Evolutionary conservation across 2,113 vertebrate species (phyloP), one percentile per base, ranked within the genome.

Genomic region (Hemicordylus capensis): DNA sequence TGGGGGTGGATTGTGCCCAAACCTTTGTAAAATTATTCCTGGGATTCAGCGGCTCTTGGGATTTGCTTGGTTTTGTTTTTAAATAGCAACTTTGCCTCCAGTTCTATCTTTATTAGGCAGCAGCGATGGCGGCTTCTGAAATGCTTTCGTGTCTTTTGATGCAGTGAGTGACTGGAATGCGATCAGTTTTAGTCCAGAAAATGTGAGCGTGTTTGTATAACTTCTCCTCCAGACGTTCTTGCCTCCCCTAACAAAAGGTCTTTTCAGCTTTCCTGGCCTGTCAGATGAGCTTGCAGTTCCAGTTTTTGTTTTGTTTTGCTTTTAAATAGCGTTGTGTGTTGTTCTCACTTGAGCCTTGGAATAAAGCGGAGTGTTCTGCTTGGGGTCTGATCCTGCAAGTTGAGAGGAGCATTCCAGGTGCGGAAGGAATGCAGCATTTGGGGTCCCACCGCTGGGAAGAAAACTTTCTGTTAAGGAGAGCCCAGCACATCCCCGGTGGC

Each of bases 401-500:
- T 89, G 93, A 92, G 89, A 90, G 91, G 90, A 92, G 88, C n/a
- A n/a, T n/a, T 94, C 91, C 89, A 90, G 93, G 90, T 90, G 92
- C 89, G 87, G 92, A 93, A 94, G 91, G 93, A 93, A 94, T 93
- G 91, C 91, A 77, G 88, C 87, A 84, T 91, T 93, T 61, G 48
- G 92, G 89, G 83, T 94, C 91, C 91, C 90, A 80, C 85, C 86
- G 72, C 78, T 73, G 90, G 92, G 92, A 82, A 92, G 91, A 92
- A 88, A 93, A 90, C 85, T 89, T 87, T 93, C 91, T 92, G 93
- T 89, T 92, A 95, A 92, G 91, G 92, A 90, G 92, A 93, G 91
- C 83, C 89, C 91, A 90, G 82, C 91, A 83, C 7, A 56, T 3
- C 12, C 90, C 92, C 91, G 88, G 92, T 93, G 87, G 89, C 89